Percentiles rank a stretch among this genome's conserved stretches.
Conservation (phyloP, 2,888 invertebrate species). For the Chrysolina oricalcia region DNA sequence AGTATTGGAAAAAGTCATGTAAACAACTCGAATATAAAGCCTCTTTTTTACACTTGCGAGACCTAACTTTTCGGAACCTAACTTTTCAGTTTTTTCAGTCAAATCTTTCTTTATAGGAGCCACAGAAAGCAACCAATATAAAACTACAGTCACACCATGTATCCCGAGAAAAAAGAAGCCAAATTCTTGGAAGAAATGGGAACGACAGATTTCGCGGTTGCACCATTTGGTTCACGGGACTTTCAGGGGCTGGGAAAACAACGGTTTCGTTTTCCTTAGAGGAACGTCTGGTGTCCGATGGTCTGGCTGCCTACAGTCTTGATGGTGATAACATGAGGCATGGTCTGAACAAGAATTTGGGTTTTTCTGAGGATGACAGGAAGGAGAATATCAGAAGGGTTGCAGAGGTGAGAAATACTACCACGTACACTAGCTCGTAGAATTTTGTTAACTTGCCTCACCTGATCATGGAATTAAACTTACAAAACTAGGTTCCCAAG, state of each 20-base stretch:
- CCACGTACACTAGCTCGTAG: too few species aligned
- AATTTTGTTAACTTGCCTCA: too few species aligned
- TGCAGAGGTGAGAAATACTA: slow-evolving; percentile 77
- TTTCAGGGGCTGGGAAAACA: slow-evolving; percentile 94
- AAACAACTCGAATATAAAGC: too few species aligned
- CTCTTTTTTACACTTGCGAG: too few species aligned
- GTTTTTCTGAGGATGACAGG: slow-evolving; percentile 92
- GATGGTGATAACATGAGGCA: slow-evolving; percentile 96
- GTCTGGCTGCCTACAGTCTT: slow-evolving; percentile 94
- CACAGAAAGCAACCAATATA: slow-evolving; percentile 85
- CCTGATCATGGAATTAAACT: too few species aligned
- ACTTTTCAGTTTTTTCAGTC: too few species aligned
- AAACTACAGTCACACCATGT: slow-evolving; percentile 94
- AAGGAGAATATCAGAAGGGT: slow-evolving; percentile 97
- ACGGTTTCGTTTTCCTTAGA: slow-evolving; percentile 97
- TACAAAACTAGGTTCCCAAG: too few species aligned
- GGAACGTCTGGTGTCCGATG: slow-evolving; percentile 87
- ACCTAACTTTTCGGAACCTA: too few species aligned
- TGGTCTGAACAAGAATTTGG: slow-evolving; percentile 94
- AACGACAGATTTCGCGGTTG: slow-evolving; percentile 92
- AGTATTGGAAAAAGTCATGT: too few species aligned
- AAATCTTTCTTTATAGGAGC: slow-evolving; percentile 70
- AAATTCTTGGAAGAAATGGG: slow-evolving; percentile 81
- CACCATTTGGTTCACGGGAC: slow-evolving; percentile 96
- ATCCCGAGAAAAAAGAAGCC: slow-evolving; percentile 90